A percentile compares a stretch with the other conserved stretches of the same genome.
phyloP scores from a whole-genome alignment of 2,888 invertebrate species.

The Agriotes lineatus region DNA sequence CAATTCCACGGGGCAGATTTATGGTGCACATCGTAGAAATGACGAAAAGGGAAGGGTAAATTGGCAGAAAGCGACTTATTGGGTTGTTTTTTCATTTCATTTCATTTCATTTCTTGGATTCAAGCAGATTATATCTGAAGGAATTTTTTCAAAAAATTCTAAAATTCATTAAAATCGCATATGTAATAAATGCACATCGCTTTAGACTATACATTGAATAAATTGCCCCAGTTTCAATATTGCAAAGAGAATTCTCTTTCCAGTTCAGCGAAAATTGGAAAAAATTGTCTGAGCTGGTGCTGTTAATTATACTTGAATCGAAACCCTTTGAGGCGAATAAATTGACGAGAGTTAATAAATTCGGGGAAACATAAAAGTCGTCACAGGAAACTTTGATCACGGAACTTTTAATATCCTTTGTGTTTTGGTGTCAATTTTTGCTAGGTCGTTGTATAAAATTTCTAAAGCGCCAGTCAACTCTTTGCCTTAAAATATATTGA shows the following conservation, averaged over 20 bases:
- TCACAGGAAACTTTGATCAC: conserved; percentile 20
- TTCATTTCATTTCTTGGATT: too few species aligned
- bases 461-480: too few species aligned
- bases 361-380: conserved; percentile 22
- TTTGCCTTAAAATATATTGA: too few species aligned
- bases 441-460: too few species aligned
- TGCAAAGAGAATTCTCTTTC: neutral
- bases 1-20: conserved; percentile 3
- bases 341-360: conserved; percentile 24
- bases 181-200: too few species aligned
- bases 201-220: too few species aligned
- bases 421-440: neutral
- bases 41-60: too few species aligned
- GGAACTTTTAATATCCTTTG: conserved; percentile 21
- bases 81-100: too few species aligned
- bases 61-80: too few species aligned
- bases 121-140: too few species aligned
- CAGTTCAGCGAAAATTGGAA: conserved; percentile 6
- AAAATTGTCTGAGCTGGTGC: conserved; percentile 15
- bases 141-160: too few species aligned
- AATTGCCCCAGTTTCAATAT: neutral
- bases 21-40: conserved; percentile 1
- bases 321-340: conserved; percentile 24
- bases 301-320: conserved; percentile 28
- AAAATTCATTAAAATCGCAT: too few species aligned